phyloP scores from a whole-genome alignment of 2,797 vertebrate species.

The Schizopygopsis malacanthus region DNA sequence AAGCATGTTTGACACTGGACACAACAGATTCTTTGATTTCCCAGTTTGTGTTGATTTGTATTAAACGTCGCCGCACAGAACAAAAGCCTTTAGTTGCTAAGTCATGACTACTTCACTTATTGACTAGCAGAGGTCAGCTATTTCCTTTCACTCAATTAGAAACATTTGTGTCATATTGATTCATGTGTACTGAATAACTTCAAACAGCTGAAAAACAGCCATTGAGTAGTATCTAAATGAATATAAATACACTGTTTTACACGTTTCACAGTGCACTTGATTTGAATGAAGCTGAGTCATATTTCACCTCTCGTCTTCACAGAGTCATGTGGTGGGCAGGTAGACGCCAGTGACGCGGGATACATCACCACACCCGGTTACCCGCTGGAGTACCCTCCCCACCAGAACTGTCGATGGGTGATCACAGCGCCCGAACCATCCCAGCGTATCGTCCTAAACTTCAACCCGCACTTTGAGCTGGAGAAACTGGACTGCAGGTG shows the following conservation, averaged over 20 bases:
- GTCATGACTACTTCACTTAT: slow-evolving; percentile 21
- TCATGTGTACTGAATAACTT: slow-evolving; percentile 13
- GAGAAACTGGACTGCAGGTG: slow-evolving; percentile 99
- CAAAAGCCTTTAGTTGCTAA: slow-evolving; percentile 19
- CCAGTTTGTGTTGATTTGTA: slow-evolving; percentile 21
- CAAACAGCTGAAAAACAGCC: neutral
- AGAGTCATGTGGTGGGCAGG: slow-evolving; percentile 84
- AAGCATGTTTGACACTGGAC: neutral
- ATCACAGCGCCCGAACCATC: slow-evolving; percentile 91
- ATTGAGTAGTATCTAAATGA: neutral
- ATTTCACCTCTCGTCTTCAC: slow-evolving; percentile 66
- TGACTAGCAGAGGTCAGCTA: slow-evolving; percentile 27
- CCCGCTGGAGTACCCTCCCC: slow-evolving; percentile 95
- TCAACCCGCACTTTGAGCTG: slow-evolving; percentile 98
- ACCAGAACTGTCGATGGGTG: slow-evolving; percentile 97
- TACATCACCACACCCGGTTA: slow-evolving; percentile 99
- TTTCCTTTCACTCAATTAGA: slow-evolving; percentile 11
- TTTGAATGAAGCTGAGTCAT: slow-evolving; percentile 17
- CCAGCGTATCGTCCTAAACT: slow-evolving; percentile 98
- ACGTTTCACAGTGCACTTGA: neutral
- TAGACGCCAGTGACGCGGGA: slow-evolving; percentile 92
- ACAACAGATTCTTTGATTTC: slow-evolving; percentile 25
- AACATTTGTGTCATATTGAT: neutral
- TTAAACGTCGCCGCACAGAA: neutral
- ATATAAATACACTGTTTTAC: neutral